Evolutionary conservation across 2,888 invertebrate species (phyloP).

Genomic region (Allygus modestus): DNA sequence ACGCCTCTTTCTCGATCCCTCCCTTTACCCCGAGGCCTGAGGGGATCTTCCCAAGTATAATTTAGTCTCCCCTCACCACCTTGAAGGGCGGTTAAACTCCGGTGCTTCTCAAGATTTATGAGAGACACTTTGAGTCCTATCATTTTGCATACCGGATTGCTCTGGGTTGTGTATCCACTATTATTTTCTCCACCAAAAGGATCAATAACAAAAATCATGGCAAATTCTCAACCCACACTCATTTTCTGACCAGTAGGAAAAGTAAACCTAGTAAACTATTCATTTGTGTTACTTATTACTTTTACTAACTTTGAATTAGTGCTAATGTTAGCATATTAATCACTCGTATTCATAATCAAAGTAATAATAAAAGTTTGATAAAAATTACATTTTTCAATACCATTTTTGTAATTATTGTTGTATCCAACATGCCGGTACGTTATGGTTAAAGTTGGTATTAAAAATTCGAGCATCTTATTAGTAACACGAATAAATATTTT

Average conservation of each 20-base stretch:
- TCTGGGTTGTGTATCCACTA: background rate
- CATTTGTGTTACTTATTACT: background rate
- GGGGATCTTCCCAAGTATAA: slow-evolving; percentile 1
- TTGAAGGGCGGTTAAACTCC: background rate
- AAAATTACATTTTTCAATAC: too few relatives aligned
- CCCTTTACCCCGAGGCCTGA: background rate
- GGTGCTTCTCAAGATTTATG: slow-evolving; percentile 10
- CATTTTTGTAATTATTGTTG: too few relatives aligned
- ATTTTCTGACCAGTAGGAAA: background rate
- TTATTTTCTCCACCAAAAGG: background rate
- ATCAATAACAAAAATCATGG: too few relatives aligned
- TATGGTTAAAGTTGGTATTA: too few relatives aligned
- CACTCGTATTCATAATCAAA: background rate
- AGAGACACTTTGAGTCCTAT: background rate
- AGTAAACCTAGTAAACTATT: background rate
- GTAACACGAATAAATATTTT: too few relatives aligned
- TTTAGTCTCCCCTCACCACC: background rate
- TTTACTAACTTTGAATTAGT: background rate
- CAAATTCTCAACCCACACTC: background rate
- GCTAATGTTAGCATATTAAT: background rate
- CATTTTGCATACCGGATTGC: slow-evolving; percentile 12
- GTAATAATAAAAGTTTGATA: too few relatives aligned
- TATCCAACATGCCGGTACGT: too few relatives aligned
- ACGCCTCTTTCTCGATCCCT: background rate
- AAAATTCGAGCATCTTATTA: too few relatives aligned